Percentiles rank a stretch among this genome's conserved stretches.
These are phyloP conservation scores for Ips typographus DNA, from an alignment of 1,140 invertebrate genomes.

Conservation along the genomic window DNA sequence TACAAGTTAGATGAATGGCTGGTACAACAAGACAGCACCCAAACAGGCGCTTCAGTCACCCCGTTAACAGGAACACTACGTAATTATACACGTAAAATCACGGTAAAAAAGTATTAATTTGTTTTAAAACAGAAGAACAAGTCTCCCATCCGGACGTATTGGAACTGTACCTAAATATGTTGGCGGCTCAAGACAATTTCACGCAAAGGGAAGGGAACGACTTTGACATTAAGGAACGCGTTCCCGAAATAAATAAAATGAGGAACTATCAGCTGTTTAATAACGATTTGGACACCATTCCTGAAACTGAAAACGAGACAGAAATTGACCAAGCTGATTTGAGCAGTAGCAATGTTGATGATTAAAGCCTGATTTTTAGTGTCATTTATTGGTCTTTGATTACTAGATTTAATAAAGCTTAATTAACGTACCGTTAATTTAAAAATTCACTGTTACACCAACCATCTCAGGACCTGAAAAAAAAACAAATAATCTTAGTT, in stretches of 20 bases:
- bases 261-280: conserved; percentile 13
- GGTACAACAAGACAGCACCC: background rate
- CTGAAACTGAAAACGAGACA: conserved; percentile 31
- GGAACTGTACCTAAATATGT: conserved; percentile 27
- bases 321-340: no score
- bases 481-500: no score
- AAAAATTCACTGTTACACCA: no score
- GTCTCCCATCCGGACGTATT: conserved; percentile 12
- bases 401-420: no score
- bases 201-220: conserved; percentile 1
- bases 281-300: conserved; percentile 35
- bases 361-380: no score
- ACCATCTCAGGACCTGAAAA: no score
- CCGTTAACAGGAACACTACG: background rate
- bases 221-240: conserved; percentile 11
- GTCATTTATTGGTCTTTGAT: no score
- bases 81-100: background rate
- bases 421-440: no score
- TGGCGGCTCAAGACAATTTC: conserved; percentile 19
- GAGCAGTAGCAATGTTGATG: no score
- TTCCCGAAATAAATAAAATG: conserved; percentile 6
- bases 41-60: background rate
- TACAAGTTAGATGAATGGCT: conserved; percentile 7
- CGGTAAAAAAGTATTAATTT: background rate
- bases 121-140: background rate